phyloP scores from a whole-genome alignment of 2,888 invertebrate genomes.

The Unio pictorum region DNA sequence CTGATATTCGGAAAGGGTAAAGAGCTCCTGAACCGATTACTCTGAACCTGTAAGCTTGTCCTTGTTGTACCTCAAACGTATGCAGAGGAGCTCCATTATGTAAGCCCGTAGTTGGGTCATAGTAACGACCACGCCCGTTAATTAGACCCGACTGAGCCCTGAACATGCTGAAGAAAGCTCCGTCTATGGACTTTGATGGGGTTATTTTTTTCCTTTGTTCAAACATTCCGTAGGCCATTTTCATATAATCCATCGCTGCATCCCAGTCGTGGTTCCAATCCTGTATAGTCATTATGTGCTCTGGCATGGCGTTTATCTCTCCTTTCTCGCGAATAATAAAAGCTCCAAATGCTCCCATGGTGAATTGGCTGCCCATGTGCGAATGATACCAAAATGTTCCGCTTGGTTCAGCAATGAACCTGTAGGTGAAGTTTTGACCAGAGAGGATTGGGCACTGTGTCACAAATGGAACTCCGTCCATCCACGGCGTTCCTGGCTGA shows the following conservation, averaged over 20 bases:
- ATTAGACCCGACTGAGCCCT: constrained; percentile 23
- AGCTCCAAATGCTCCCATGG: constrained; percentile 60
- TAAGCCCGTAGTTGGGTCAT: constrained; percentile 3
- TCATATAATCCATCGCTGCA: constrained; percentile 18
- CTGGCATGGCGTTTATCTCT: constrained; percentile 8
- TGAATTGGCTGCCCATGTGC: constrained; percentile 50
- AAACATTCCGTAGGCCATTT: constrained; percentile 21
- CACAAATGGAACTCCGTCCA: constrained; percentile 58
- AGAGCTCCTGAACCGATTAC: constrained; percentile 32
- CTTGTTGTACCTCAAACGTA: constrained; percentile 14
- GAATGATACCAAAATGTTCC: constrained; percentile 60
- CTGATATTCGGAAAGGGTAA: constrained; percentile 25
- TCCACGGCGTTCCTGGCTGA: constrained; percentile 54
- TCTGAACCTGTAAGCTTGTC: constrained; percentile 24
- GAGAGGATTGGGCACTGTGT: constrained; percentile 64
- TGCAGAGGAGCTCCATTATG: constrained; percentile 25
- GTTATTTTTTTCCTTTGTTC: constrained; percentile 13
- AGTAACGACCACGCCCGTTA: constrained; percentile 37
- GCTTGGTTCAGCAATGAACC: constrained; percentile 45
- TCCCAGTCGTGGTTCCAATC: constrained; percentile 45
- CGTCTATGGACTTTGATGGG: constrained; percentile 7
- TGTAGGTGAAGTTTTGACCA: constrained; percentile 57
- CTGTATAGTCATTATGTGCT: constrained; percentile 27
- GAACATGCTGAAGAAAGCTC: constrained; percentile 6
- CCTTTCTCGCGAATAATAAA: constrained; percentile 48